These are phyloP conservation scores for Eurystomus gularis DNA, from an alignment of 2,113 vertebrate species.

Conservation along the genomic window DNA sequence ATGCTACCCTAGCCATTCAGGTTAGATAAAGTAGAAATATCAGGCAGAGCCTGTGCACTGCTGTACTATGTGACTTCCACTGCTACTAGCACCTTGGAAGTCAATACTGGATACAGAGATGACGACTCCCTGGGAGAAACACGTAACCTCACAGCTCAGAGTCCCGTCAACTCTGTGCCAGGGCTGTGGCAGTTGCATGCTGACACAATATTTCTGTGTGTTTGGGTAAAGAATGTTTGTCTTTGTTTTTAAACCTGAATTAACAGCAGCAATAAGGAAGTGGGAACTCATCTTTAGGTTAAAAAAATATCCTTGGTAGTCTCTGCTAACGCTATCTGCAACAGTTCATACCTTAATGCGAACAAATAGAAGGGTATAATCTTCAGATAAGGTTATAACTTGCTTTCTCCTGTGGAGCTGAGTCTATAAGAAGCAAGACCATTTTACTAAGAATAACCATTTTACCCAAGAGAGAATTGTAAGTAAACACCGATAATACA, in stretches of 20 bases:
- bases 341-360: background rate
- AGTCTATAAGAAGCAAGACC: background rate
- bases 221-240: background rate
- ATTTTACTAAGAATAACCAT: constrained; percentile 45
- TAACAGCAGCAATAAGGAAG: background rate
- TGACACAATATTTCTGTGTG: background rate
- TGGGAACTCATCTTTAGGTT: background rate
- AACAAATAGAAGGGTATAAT: background rate
- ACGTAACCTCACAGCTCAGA: fast-evolving
- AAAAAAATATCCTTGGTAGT: background rate
- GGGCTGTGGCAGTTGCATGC: background rate
- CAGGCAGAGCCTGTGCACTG: background rate
- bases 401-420: background rate
- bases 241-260: background rate
- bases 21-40: background rate
- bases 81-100: background rate
- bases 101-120: background rate
- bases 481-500: constrained; percentile 38
- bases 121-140: background rate
- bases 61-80: background rate
- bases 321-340: background rate
- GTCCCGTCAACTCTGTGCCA: background rate
- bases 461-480: constrained; percentile 27
- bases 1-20: background rate
- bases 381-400: constrained; percentile 10